These are phyloP conservation scores for Sylvilagus floridanus DNA, from an alignment of 2,797 vertebrate species.

Conservation along the genomic window DNA sequence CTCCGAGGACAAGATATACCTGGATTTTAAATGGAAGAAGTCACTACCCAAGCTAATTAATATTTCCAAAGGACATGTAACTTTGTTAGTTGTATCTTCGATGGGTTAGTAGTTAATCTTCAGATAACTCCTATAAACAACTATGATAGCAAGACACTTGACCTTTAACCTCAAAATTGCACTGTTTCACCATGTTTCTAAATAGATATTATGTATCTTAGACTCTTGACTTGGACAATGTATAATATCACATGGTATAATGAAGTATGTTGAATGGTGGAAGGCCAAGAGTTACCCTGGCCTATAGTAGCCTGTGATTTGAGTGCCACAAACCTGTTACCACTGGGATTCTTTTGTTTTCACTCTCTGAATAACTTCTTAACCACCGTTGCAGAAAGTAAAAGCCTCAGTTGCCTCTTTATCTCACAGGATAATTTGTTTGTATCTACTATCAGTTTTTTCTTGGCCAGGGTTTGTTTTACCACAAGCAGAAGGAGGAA, in stretches of 20 bases:
- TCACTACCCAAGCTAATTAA: constrained; percentile 34
- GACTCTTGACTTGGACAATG: background rate
- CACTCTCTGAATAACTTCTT: background rate
- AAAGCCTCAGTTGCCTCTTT: background rate
- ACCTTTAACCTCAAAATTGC: constrained; percentile 68
- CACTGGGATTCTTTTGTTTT: constrained; percentile 31
- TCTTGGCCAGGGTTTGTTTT: constrained; percentile 59
- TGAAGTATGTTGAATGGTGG: background rate
- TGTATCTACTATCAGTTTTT: constrained; percentile 53
- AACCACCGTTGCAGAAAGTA: constrained; percentile 5
- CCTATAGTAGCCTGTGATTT: constrained; percentile 3
- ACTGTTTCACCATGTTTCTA: constrained; percentile 56
- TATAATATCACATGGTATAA: background rate
- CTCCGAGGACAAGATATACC: background rate
- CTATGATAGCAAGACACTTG: constrained; percentile 75
- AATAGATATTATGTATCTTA: background rate
- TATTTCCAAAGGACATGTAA: constrained; percentile 56
- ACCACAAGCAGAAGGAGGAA: constrained; percentile 51
- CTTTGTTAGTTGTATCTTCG: constrained; percentile 71
- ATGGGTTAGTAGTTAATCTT: constrained; percentile 63
- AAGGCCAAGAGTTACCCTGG: background rate
- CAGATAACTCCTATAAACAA: constrained; percentile 69
- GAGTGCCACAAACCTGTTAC: background rate
- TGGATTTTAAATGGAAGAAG: background rate
- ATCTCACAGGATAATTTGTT: constrained; percentile 54